phyloP scores from a whole-genome alignment of 30 jellyfish, hydroid and myxozoan species.

The Kudoa iwatai region DNA sequence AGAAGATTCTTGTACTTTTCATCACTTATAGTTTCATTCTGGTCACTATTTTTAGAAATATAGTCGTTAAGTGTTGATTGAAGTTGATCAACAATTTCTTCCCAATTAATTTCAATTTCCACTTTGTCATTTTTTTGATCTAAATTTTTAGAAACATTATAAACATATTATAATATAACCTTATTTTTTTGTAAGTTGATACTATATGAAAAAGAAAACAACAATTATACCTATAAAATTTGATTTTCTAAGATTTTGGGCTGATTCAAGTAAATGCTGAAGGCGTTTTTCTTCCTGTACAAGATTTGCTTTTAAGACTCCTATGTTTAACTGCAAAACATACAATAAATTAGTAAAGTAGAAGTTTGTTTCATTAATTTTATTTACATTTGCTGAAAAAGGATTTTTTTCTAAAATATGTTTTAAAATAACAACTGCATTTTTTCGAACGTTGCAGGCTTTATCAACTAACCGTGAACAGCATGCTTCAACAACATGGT shows the following conservation, averaged over 20 bases:
- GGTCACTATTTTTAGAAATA: too few relatives aligned
- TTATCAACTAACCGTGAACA: constrained; percentile 30
- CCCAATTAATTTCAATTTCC: too few relatives aligned
- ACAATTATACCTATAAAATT: not conserved
- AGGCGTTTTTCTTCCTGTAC: constrained; percentile 10
- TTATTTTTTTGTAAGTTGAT: too few relatives aligned
- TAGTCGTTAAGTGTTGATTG: too few relatives aligned
- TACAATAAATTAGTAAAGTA: not conserved
- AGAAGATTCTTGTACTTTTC: too few relatives aligned
- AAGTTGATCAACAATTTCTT: too few relatives aligned
- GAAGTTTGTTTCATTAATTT: not conserved
- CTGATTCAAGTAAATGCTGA: not conserved
- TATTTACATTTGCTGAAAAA: constrained; percentile 31
- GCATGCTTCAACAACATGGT: too few relatives aligned
- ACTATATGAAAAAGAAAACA: constrained; percentile 9
- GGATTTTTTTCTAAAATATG: constrained; percentile 25
- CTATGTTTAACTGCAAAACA: constrained; percentile 13
- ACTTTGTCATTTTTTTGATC: too few relatives aligned
- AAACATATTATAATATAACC: too few relatives aligned
- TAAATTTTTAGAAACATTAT: too few relatives aligned
- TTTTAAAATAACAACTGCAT: constrained; percentile 25
- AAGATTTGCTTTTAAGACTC: constrained; percentile 8
- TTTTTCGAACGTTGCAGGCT: constrained; percentile 36
- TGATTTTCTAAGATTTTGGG: not conserved
- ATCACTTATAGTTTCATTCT: too few relatives aligned